Percentiles rank a stretch among this genome's conserved stretches.
These are phyloP conservation scores for Melangyna quadrimaculata DNA, from an alignment of 2,888 invertebrate species.

Conservation along the genomic window DNA sequence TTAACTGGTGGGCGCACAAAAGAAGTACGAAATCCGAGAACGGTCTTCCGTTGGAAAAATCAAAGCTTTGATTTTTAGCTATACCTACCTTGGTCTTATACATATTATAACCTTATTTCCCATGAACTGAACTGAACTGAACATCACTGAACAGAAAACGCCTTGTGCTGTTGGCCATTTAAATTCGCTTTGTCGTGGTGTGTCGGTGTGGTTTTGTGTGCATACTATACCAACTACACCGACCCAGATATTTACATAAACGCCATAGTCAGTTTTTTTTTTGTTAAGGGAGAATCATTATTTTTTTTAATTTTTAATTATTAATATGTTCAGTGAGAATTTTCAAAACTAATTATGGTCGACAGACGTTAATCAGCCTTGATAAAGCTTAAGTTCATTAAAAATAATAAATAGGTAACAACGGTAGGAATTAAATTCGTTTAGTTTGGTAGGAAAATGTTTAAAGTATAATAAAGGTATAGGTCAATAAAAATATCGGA, in stretches of 20 bases:
- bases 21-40: conserved; percentile 42
- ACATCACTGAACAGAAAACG: neutral
- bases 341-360: conserved; percentile 67
- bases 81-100: neutral
- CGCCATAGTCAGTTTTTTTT: neutral
- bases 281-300: conserved; percentile 3
- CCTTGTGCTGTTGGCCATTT: conserved; percentile 12
- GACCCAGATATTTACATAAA: conserved; percentile 56
- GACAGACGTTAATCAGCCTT: conserved; percentile 65
- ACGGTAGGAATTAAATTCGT: too few relatives aligned
- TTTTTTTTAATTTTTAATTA: conserved; percentile 44
- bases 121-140: neutral
- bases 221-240: neutral
- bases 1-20: conserved; percentile 44
- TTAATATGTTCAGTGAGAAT: conserved; percentile 67
- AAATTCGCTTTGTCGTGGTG: conserved; percentile 25
- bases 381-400: conserved; percentile 45
- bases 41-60: conserved; percentile 59
- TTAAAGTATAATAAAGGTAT: too few relatives aligned
- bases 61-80: conserved; percentile 52
- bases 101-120: neutral
- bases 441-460: too few relatives aligned
- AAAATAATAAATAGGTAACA: neutral
- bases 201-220: neutral
- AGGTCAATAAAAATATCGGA: too few relatives aligned